Evolutionary conservation across 2,113 vertebrate species (phyloP), one percentile per base, ranked within the genome.

Genomic region (Dicerorhinus sumatrensis): DNA sequence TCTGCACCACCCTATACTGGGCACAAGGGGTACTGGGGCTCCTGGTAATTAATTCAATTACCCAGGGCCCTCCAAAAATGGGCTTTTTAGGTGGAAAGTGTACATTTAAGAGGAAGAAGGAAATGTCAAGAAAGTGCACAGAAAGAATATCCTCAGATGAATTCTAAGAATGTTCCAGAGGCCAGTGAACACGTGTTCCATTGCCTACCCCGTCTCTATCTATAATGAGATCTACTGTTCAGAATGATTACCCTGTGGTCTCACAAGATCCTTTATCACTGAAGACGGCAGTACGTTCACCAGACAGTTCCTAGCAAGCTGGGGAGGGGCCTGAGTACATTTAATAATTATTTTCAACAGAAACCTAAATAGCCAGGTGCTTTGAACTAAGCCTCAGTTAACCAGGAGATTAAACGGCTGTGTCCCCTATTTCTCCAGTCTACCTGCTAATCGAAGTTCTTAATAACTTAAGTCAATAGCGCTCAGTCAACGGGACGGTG

Each of bases 281-380:
- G 17, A 29, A n/a, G 17, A 10, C 0, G 0, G 31, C 13, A 16
- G 91, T 14, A 13, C 6, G 1, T 25, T 65, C 7, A 25, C 36
- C 0, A 20, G 67, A 16, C 17, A 51, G 23, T 62, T 31, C 75
- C 25, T 1, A 16, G 81, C 23, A 7, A 73, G 58, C 36, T 7
- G 11, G 9, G 17, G 2, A 17, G 8, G 2, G 16, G 0, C 2
- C 17, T 31, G 10, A 0, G 13, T 0, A 2, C 4, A 3, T 9
- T 9, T 11, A 27, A 6, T 5, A 6, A 60, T 51, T 31, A 18
- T 16, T 25, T 48, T 17, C 29, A 54, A 21, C 67, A n/a, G 42
- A 81, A 75, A 56, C 27, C 31, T 31, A 31, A 25, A 29, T 0
- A 25, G 10, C 67, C 21, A 14, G 36, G 18, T 2, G 1, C 39